These are phyloP conservation scores for Vipera ursinii DNA, from an alignment of 2,797 vertebrate species.

Conservation along the genomic window DNA sequence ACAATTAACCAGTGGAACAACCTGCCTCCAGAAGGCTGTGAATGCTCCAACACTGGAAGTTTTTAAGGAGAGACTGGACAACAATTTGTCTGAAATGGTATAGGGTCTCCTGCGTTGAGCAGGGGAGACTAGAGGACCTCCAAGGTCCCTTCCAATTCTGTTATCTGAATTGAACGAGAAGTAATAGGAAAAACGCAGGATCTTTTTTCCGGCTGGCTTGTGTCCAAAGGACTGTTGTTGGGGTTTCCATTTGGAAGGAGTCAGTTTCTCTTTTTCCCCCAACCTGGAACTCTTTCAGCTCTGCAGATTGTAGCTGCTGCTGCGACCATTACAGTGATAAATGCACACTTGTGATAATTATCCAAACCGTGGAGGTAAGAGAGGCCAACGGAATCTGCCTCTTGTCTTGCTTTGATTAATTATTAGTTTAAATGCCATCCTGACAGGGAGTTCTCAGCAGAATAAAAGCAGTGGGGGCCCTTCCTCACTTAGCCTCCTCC, in stretches of 20 bases:
- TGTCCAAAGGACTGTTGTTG: neutral
- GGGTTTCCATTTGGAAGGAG: too few species aligned
- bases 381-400: conserved; percentile 60
- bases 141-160: neutral
- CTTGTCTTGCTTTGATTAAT: conserved; percentile 81
- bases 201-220: neutral
- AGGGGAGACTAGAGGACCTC: too few species aligned
- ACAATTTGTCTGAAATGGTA: too few species aligned
- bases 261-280: neutral
- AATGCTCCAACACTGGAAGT: too few species aligned
- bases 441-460: conserved; percentile 79
- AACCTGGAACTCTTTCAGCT: neutral
- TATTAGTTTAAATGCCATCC: conserved; percentile 85
- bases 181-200: neutral
- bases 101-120: too few species aligned
- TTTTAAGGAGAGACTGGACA: too few species aligned
- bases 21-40: too few species aligned
- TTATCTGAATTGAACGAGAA: neutral
- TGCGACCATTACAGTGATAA: conserved; percentile 67
- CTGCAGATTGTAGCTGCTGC: neutral
- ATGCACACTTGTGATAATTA: conserved; percentile 65
- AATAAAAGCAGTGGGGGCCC: conserved; percentile 73
- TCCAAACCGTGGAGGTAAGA: conserved; percentile 42
- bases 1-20: too few species aligned
- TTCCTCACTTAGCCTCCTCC: conserved; percentile 72